Evolutionary conservation across 2,113 vertebrate species (phyloP).

Genomic region (Ictidomys tridecemlineatus): DNA sequence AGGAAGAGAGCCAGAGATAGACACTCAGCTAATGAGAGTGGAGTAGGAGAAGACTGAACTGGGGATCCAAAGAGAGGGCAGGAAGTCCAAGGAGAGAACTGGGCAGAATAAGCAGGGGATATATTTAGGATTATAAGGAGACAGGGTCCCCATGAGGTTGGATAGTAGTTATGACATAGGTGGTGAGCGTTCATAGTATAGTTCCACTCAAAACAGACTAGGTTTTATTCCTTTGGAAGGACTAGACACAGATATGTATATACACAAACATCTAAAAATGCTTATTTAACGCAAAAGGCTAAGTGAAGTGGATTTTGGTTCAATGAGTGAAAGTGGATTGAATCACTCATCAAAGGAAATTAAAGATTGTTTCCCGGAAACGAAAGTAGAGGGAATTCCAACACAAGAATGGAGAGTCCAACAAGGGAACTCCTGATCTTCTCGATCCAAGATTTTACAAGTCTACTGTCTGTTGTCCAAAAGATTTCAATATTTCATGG

Average conservation of each 20-base stretch:
- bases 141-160: background rate
- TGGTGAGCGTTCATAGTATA: background rate
- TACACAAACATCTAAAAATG: background rate
- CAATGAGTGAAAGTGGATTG: background rate
- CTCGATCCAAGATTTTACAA: background rate
- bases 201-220: background rate
- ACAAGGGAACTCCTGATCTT: background rate
- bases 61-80: background rate
- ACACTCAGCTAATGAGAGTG: background rate
- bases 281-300: background rate
- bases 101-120: background rate
- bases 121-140: background rate
- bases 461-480: background rate
- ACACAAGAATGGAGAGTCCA: background rate
- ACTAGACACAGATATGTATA: background rate
- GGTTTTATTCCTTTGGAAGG: background rate
- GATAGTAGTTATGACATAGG: background rate
- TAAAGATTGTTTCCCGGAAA: background rate
- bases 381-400: background rate
- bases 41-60: background rate
- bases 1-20: background rate
- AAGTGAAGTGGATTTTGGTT: background rate
- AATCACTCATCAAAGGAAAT: background rate
- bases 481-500: background rate
- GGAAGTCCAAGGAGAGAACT: background rate